Conservation (phyloP, 1,140 invertebrate species). For the Pemphigus obesinymphae region DNA sequence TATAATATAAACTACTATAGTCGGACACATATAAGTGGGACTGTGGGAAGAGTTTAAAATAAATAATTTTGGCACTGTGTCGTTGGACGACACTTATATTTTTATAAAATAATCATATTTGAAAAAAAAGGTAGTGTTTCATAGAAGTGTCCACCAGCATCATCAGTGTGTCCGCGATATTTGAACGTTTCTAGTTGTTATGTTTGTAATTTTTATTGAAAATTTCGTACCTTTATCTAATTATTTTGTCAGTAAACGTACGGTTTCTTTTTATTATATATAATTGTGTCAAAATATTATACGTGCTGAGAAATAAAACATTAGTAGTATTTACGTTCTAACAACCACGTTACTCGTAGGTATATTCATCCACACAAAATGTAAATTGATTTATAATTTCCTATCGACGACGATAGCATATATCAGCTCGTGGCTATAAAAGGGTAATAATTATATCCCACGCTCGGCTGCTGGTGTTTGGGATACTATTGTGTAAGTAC, state of each 20-base stretch:
- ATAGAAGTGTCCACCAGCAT: not conserved
- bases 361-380: not conserved
- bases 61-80: constrained; percentile 31
- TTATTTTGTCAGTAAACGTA: not conserved
- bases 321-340: too few species aligned
- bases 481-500: not conserved
- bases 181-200: not conserved
- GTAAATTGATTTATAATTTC: constrained; percentile 14
- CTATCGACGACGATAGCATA: not conserved
- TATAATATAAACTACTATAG: not conserved
- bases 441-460: not conserved
- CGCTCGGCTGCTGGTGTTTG: not conserved
- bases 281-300: not conserved
- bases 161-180: not conserved
- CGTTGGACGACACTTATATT: not conserved
- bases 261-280: not conserved
- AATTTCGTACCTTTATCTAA: not conserved
- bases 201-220: not conserved
- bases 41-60: constrained; percentile 30
- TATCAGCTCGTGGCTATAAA: not conserved
- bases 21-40: not conserved
- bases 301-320: not conserved
- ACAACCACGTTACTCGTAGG: not conserved
- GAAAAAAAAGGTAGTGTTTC: not conserved
- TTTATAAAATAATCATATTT: constrained; percentile 30